Percentiles rank a stretch among this genome's conserved stretches.
Evolutionary conservation across 2,113 vertebrate species (phyloP).

Genomic region (Pachyramphus minor): DNA sequence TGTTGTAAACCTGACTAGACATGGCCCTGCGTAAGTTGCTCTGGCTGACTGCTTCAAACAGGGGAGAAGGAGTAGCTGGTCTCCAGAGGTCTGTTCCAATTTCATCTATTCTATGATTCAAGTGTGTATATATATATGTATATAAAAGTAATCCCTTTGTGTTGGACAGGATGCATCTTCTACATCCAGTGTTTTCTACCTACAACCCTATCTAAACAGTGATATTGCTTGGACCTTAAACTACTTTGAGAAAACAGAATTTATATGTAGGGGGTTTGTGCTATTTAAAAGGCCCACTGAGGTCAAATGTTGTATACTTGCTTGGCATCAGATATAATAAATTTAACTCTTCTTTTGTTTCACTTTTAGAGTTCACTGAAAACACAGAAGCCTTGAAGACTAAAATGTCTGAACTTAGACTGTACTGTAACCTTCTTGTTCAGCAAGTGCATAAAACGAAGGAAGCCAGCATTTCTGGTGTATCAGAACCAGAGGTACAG

Average conservation of each 20-base stretch:
- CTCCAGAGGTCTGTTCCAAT: background rate
- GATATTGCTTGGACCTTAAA: background rate
- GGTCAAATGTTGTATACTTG: background rate
- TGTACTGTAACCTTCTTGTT: constrained; percentile 97
- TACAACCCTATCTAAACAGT: background rate
- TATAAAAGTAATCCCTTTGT: background rate
- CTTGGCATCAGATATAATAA: background rate
- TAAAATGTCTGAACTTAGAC: constrained; percentile 94
- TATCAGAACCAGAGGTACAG: constrained; percentile 70
- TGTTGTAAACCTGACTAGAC: background rate
- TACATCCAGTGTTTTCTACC: background rate
- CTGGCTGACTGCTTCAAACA: background rate
- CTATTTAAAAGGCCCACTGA: background rate
- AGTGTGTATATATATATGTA: background rate
- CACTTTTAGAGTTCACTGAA: constrained; percentile 87
- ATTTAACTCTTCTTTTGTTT: constrained; percentile 7
- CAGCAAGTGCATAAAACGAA: constrained; percentile 94
- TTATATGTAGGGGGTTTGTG: background rate
- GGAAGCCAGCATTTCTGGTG: constrained; percentile 58
- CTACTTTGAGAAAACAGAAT: background rate
- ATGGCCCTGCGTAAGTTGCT: background rate
- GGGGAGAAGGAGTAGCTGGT: background rate
- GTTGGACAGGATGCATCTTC: background rate
- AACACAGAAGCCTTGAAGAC: constrained; percentile 92
- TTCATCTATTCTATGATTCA: background rate